Conservation (phyloP, 2,888 invertebrate species). For the Ptilodon capucinus region DNA sequence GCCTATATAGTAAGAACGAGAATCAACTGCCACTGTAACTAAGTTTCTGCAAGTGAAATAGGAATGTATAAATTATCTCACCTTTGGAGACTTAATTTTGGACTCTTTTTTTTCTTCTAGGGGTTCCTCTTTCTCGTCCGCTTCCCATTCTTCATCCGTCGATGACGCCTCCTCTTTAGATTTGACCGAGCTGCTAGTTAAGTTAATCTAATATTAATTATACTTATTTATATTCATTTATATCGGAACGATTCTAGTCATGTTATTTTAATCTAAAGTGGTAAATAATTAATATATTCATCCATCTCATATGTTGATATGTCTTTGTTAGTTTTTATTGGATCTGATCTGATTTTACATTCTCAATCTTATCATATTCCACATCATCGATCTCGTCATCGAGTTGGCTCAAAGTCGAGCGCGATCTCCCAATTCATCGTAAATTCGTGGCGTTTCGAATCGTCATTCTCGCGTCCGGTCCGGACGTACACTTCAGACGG, state of each 20-base stretch:
- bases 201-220: not conserved
- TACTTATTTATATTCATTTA: not conserved
- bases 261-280: not conserved
- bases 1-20: no score
- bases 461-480: not conserved
- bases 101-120: constrained; percentile 69
- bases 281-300: not conserved
- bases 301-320: not conserved
- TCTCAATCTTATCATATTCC: not conserved
- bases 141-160: constrained; percentile 78
- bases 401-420: not conserved
- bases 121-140: constrained; percentile 70
- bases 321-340: not conserved
- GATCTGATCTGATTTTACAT: not conserved
- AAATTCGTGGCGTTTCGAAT: not conserved
- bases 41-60: no score
- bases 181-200: constrained; percentile 62
- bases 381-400: not conserved
- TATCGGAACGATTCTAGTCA: not conserved
- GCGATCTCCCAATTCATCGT: not conserved
- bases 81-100: constrained; percentile 71
- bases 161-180: constrained; percentile 77
- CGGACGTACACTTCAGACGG: constrained; percentile 8
- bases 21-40: no score
- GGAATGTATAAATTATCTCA: constrained; percentile 17